Base-by-base conservation (phyloP, 2,113 vertebrate genomes). In the Aythya baeri region DNA sequence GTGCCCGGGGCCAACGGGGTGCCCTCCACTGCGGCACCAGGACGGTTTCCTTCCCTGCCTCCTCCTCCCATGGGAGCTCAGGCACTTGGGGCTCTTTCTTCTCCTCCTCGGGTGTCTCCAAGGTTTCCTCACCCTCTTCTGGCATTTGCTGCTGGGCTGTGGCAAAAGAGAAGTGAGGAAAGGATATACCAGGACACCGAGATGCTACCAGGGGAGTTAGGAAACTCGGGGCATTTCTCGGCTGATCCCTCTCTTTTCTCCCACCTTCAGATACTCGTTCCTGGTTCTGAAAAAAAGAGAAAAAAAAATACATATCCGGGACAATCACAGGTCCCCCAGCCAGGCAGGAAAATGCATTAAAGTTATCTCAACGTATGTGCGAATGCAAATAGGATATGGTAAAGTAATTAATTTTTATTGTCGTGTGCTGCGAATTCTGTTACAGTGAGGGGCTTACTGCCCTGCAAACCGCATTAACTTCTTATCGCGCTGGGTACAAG, bases 181-280 rank as follows among this genome's bases (percentile, higher is more conserved):
- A 41, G 46, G 21, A 9, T 6, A 4, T 11, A 17, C 34, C 34
- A 52, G 36, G 41, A 8, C 12, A 26, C 12, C 21, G 4, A 7
- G 57, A 18, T 11, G 27, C 0, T 2, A 8, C 13, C 27, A 1
- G 18, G 9, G 29, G 17, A 50, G 38, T 34, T 29, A 4, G 20
- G 26, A 15, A 29, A n/a, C 17, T 6, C 13, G 32, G 65, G 1
- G 13, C 15, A 18, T 73, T 63, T 41, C 44, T 5, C 13, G 26
- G 52, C 43, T 75, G 68, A 34, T 31, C 44, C 9, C 12, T 49
- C n/a, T 6, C 44, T 23, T 54, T 67, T 34, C 82, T 31, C n/a
- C 36, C 36, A 36, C 36, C 36, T 36, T 36, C 22, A 25, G 23
- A 26, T 52, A 26, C 4, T 12, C 23, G 23, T 52, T 52, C 23